phyloP scores from a whole-genome alignment of 1,140 invertebrate genomes.

The Calliopsis andreniformis region DNA sequence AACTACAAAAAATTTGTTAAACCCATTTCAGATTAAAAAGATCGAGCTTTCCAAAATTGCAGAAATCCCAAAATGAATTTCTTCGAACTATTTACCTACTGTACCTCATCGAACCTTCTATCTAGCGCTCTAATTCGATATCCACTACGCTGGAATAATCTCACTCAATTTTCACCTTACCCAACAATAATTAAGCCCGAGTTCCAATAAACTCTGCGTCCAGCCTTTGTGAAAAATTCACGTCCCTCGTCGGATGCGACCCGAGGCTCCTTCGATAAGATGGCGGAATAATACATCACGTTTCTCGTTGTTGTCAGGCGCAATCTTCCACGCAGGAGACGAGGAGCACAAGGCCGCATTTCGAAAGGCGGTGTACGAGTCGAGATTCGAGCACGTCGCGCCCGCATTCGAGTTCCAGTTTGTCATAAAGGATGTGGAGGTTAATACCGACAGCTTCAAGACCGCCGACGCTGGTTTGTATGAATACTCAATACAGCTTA shows the following conservation, averaged over 20 bases:
- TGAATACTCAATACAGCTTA: neutral
- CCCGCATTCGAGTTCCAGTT: slow-evolving; percentile 68
- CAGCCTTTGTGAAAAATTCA: too few species aligned
- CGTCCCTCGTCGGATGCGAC: neutral
- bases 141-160: too few species aligned
- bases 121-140: too few species aligned
- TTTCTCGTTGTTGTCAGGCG: slow-evolving; percentile 62
- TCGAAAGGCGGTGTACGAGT: slow-evolving; percentile 61
- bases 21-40: too few species aligned
- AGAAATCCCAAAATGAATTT: too few species aligned
- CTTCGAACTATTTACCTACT: too few species aligned
- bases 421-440: slow-evolving; percentile 61
- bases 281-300: slow-evolving; percentile 5
- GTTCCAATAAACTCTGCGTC: too few species aligned
- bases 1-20: too few species aligned
- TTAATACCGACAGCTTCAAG: slow-evolving; percentile 74
- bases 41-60: too few species aligned
- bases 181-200: too few species aligned
- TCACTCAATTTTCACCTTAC: too few species aligned
- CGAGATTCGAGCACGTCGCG: slow-evolving; percentile 65
- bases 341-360: slow-evolving; percentile 67
- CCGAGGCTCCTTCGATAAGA: neutral
- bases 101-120: too few species aligned
- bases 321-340: slow-evolving; percentile 72
- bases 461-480: slow-evolving; percentile 67